Percentiles rank a stretch among this genome's conserved stretches.
Conservation (phyloP, 2,113 vertebrate species). For the Actenoides lindsayi region DNA sequence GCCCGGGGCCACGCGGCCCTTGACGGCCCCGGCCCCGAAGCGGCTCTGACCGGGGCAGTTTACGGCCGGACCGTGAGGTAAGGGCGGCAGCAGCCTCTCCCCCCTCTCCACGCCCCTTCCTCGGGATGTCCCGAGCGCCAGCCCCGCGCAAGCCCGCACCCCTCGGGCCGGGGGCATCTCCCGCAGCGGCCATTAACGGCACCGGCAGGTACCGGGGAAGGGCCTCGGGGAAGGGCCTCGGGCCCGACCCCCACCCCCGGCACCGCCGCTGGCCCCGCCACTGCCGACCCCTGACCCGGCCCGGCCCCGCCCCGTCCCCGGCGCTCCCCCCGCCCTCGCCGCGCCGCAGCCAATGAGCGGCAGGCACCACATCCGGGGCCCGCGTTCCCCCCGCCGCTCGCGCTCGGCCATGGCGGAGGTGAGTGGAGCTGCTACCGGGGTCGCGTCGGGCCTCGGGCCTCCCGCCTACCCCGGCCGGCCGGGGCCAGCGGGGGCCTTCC, state of each 20-base stretch:
- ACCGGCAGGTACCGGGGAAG: background rate
- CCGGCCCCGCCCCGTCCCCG: background rate
- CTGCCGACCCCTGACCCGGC: background rate
- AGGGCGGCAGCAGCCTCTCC: background rate
- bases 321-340: background rate
- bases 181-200: background rate
- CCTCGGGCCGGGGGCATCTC: background rate
- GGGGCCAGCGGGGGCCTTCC: background rate
- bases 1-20: background rate
- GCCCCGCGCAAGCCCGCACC: background rate
- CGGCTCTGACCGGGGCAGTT: background rate
- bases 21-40: background rate
- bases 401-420: slow-evolving; percentile 78
- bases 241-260: too few relatives aligned
- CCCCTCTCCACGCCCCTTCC: background rate
- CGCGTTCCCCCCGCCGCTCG: slow-evolving; percentile 42
- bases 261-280: too few relatives aligned
- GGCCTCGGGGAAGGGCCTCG: background rate
- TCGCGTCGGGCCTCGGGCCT: background rate
- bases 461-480: background rate
- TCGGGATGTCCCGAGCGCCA: background rate
- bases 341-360: slow-evolving; percentile 54
- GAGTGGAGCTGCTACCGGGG: slow-evolving; percentile 59
- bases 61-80: background rate
- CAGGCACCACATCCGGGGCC: slow-evolving; percentile 70